Percentiles rank a stretch among this genome's conserved stretches.
phyloP scores from a whole-genome alignment of 2,888 invertebrate species.

The Cepaea hortensis region DNA sequence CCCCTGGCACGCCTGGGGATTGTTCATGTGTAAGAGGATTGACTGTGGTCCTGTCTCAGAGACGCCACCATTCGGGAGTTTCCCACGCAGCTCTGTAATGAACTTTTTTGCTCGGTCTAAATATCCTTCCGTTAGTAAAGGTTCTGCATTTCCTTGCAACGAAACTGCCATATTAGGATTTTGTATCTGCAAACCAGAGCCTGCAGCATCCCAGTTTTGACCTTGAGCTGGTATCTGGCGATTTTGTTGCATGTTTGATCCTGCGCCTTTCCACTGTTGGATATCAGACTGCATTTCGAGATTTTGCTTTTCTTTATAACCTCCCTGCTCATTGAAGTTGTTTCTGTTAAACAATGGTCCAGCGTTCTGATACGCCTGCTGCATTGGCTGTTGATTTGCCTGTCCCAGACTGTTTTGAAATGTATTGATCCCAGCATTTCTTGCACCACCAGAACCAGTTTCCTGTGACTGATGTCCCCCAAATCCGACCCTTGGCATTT shows the following conservation, averaged over 20 bases:
- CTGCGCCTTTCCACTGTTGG: background rate
- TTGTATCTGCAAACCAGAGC: no score
- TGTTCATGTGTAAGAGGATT: conserved; percentile 1
- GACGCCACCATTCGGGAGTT: background rate
- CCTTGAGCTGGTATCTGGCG: background rate
- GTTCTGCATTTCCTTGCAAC: background rate
- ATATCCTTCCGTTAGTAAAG: conserved; percentile 25
- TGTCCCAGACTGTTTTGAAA: no score
- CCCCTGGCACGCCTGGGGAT: conserved; percentile 8
- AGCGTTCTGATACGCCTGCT: no score
- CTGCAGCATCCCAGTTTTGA: background rate
- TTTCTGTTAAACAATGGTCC: no score
- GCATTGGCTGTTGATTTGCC: no score
- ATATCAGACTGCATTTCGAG: background rate
- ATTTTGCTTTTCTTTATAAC: no score
- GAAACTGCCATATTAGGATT: background rate
- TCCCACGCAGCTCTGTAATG: conserved; percentile 25
- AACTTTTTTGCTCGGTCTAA: conserved; percentile 24
- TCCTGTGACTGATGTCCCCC: no score
- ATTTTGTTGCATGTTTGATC: background rate
- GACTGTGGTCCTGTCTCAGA: no score
- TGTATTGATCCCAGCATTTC: no score
- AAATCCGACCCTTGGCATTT: no score
- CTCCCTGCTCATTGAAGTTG: no score
- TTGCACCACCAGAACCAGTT: no score